These are phyloP conservation scores for Lampris incognitus DNA, from an alignment of 2,113 vertebrate species.

Conservation along the genomic window DNA sequence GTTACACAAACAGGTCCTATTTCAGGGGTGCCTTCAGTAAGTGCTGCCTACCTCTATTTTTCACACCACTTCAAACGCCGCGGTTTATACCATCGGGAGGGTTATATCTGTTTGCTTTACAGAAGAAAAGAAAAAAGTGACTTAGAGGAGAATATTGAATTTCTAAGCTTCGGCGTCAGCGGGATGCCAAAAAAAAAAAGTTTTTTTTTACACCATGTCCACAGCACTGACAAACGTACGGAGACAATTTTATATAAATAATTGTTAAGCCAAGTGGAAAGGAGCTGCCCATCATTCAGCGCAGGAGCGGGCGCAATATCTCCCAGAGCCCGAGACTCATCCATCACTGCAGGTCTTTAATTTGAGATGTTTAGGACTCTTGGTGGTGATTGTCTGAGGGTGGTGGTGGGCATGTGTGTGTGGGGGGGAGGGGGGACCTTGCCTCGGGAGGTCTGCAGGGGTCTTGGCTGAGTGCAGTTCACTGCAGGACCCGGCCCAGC, in stretches of 20 bases:
- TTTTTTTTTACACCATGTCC: slow-evolving; percentile 20
- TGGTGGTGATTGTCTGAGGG: slow-evolving; percentile 73
- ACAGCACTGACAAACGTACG: slow-evolving; percentile 61
- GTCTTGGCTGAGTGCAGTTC: slow-evolving; percentile 33
- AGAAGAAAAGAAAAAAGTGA: slow-evolving; percentile 11
- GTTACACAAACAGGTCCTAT: background rate
- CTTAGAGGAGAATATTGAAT: too few relatives aligned
- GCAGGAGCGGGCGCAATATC: slow-evolving; percentile 77
- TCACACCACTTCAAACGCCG: slow-evolving; percentile 54
- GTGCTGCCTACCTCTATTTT: slow-evolving; percentile 46
- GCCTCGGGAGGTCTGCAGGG: slow-evolving; percentile 50
- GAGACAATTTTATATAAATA: slow-evolving; percentile 82
- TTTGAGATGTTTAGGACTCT: slow-evolving; percentile 80
- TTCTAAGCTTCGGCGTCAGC: slow-evolving; percentile 17
- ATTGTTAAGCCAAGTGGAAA: slow-evolving; percentile 68
- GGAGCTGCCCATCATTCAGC: slow-evolving; percentile 76
- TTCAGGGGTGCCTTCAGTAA: slow-evolving; percentile 17
- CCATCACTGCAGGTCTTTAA: slow-evolving; percentile 81
- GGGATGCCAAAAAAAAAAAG: slow-evolving; percentile 19
- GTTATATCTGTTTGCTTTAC: slow-evolving; percentile 54
- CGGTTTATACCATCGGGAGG: slow-evolving; percentile 44
- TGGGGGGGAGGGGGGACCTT: slow-evolving; percentile 22
- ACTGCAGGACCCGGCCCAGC: slow-evolving; percentile 25
- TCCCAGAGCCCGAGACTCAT: slow-evolving; percentile 75
- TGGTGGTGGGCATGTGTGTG: background rate